These are phyloP conservation scores for Rhineura floridana DNA, from an alignment of 2,113 vertebrate genomes.

Conservation along the genomic window DNA sequence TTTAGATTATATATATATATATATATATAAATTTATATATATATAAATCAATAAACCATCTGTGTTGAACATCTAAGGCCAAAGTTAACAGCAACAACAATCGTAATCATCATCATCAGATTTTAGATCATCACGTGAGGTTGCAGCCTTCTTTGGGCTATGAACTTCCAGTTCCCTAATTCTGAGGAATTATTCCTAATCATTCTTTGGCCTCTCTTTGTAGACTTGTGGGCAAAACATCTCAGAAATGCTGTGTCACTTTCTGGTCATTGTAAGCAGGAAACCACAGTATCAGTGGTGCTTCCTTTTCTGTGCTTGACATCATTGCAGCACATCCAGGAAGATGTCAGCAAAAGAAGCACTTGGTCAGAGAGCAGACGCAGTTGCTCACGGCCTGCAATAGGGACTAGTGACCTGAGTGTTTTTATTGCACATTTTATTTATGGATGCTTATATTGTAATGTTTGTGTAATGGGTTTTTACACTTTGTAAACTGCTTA, in stretches of 20 bases:
- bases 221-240: fast-evolving
- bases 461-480: no score
- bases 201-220: neutral
- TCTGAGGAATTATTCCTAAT: neutral
- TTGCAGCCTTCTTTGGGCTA: neutral
- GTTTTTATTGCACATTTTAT: no score
- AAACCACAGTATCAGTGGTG: neutral
- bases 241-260: neutral
- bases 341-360: neutral
- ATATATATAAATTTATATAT: no score
- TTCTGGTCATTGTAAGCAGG: neutral
- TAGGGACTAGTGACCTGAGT: neutral
- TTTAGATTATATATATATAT: no score
- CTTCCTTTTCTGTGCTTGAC: neutral
- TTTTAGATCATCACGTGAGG: neutral
- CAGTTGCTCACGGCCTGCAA: no score
- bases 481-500: no score
- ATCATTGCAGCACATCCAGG: neutral
- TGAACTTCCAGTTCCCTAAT: neutral
- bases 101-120: neutral
- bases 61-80: neutral
- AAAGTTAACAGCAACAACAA: no score
- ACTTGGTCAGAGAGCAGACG: no score
- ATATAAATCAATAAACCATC: no score
- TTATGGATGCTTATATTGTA: no score